These are phyloP conservation scores for Zaprionus lineosus DNA, from an alignment of 2,888 invertebrate species.

Conservation along the genomic window DNA sequence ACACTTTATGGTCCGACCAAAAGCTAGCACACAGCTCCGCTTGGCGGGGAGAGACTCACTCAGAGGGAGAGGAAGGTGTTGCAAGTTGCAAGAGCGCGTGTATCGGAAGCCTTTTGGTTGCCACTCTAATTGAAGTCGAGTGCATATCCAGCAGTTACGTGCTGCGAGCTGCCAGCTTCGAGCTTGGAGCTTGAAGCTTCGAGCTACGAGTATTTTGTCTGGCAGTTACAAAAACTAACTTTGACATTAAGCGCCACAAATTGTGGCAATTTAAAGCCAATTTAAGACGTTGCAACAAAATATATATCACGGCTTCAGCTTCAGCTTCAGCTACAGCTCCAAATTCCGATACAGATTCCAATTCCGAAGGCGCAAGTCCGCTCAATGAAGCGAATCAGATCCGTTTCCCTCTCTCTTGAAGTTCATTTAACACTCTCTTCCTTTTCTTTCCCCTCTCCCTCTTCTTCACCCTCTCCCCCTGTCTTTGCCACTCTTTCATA, in stretches of 20 bases:
- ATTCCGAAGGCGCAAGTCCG: constrained; percentile 20
- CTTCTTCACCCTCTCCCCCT: not conserved
- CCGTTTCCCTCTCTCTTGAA: constrained; percentile 3
- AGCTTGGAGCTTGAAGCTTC: too few species aligned
- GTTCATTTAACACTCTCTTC: not conserved
- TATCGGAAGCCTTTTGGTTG: constrained; percentile 64
- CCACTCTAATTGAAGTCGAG: constrained; percentile 69
- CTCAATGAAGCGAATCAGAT: constrained; percentile 47
- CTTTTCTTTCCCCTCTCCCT: not conserved
- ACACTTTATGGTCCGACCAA: constrained; percentile 48
- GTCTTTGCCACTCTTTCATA: not conserved
- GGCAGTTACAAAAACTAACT: constrained; percentile 54
- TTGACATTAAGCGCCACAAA: constrained; percentile 76
- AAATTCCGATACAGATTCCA: too few species aligned
- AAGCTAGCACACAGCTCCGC: constrained; percentile 33
- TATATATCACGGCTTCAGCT: constrained; percentile 54
- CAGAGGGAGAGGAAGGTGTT: not conserved
- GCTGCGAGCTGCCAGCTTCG: too few species aligned
- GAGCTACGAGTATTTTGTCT: too few species aligned
- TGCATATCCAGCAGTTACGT: constrained; percentile 56
- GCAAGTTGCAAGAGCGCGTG: constrained; percentile 11
- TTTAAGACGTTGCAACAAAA: constrained; percentile 30
- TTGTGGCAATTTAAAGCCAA: constrained; percentile 66
- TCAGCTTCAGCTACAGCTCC: too few species aligned
- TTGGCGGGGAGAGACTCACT: not conserved